Evolutionary conservation across 2,797 vertebrate species (phyloP), one percentile per base, ranked within the genome.

Genomic region (Natrix natrix): DNA sequence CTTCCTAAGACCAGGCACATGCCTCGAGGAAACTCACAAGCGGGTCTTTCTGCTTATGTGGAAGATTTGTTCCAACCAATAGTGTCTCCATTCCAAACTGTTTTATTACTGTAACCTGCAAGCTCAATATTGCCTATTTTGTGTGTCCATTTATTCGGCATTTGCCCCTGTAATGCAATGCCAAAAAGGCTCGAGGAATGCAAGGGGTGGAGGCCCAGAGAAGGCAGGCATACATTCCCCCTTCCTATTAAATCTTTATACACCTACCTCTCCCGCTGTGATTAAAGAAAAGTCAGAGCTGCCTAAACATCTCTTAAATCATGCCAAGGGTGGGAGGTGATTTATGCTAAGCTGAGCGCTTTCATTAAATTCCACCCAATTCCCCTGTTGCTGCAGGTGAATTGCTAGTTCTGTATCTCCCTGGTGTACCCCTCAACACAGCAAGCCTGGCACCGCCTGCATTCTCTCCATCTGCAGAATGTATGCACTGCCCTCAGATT

Each of bases 201-300:
- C 1, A 1, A 90, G 8, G 61, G 32, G 2, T 1, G 1, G 88
- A 17, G 56, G 32, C 4, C 0, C 14, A 37, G 32, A 78, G 56
- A 3, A 91, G 92, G n/a, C 5, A 37, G 2, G 7, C 54, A 37
- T 7, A 28, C 90, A 63, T 59, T 86, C 60, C 92, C 16, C 93
- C 86, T 92, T 61, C 87, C 93, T 43, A 89, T 56, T 95, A 60
- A 88, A 5, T 88, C 66, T 91, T 28, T 54, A n/a, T n/a, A 59
- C 8, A 0, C 52, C 91, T 90, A 24, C 37, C n/a, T 91, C 17
- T 90, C 87, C 43, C 78, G 0, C 26, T 91, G 32, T 93, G 87
- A 94, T 92, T 92, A 89, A 61, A 8, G 12, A 86, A 56, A 78
- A 52, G 7, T 32, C 0, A 0, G 90, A 43, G 59, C 74, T 91